Conservation (phyloP, 1,140 invertebrate genomes). For the Drosophila sulfurigaster region DNA sequence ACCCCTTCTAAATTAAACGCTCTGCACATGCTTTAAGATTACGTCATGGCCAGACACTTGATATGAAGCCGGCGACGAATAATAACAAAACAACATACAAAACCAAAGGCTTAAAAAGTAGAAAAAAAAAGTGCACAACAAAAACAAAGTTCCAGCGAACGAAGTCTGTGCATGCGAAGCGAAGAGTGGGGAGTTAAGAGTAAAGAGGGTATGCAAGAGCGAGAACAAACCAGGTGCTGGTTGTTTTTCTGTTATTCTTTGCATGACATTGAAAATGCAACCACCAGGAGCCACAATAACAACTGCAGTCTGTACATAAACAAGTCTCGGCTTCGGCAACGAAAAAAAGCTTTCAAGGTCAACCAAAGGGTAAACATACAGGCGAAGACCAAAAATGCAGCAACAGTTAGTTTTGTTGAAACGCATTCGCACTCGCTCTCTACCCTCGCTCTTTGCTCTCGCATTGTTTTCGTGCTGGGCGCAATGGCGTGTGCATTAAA, state of each 20-base stretch:
- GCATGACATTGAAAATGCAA: constrained; percentile 75
- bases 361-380: constrained; percentile 63
- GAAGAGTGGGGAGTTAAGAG: constrained; percentile 4
- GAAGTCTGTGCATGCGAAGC: neutral
- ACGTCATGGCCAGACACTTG: constrained; percentile 71
- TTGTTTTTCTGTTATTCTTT: constrained; percentile 46
- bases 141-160: constrained; percentile 12
- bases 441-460: constrained; percentile 10
- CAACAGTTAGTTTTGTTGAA: constrained; percentile 68
- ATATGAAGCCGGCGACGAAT: constrained; percentile 57
- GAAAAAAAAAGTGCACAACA: constrained; percentile 31
- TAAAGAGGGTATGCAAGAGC: neutral
- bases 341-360: constrained; percentile 63
- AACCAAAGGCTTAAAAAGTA: constrained; percentile 46
- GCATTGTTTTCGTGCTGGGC: constrained; percentile 1
- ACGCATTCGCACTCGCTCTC: constrained; percentile 19
- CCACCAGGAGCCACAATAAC: constrained; percentile 47
- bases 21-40: constrained; percentile 57
- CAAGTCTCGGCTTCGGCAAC: constrained; percentile 3
- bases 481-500: neutral
- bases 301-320: constrained; percentile 68
- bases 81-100: constrained; percentile 56
- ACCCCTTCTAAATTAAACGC: constrained; percentile 1
- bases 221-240: constrained; percentile 38
- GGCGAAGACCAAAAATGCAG: constrained; percentile 34